phyloP scores from a whole-genome alignment of 2,113 vertebrate genomes.

The Proteles cristata region DNA sequence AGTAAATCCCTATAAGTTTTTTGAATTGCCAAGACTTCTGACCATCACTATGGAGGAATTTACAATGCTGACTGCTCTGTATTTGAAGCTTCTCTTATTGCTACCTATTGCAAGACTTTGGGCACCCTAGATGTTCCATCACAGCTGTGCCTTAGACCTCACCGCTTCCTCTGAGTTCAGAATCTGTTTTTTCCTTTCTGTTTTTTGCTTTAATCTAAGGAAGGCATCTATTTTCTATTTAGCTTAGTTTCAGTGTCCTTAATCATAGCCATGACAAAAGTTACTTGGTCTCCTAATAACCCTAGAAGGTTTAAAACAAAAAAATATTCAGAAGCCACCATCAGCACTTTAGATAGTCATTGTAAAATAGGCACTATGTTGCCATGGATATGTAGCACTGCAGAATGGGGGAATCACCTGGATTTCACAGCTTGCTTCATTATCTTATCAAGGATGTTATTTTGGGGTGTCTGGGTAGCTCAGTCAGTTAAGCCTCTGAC shows the following conservation, averaged over 20 bases:
- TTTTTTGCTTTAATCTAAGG: neutral
- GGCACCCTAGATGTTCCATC: accelerated
- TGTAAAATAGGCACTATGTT: conserved; percentile 61
- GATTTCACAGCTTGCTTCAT: conserved; percentile 49
- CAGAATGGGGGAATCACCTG: conserved; percentile 37
- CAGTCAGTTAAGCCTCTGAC: too few species aligned
- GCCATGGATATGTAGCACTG: conserved; percentile 71
- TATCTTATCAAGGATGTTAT: conserved; percentile 59
- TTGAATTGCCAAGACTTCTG: neutral
- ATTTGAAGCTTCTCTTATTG: neutral
- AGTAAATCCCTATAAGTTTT: neutral
- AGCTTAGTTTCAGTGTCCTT: neutral
- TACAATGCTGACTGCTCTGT: neutral
- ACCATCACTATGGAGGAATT: neutral
- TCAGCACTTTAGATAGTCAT: conserved; percentile 68
- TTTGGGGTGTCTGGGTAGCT: neutral
- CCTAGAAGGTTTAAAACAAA: conserved; percentile 74
- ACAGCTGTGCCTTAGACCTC: neutral
- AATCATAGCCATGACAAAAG: conserved; percentile 38
- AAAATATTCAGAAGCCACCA: conserved; percentile 64
- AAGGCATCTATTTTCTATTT: neutral
- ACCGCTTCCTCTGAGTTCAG: neutral
- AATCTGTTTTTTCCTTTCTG: neutral
- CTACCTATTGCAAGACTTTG: neutral
- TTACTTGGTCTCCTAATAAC: conserved; percentile 70